Evolutionary conservation across 1,140 invertebrate species (phyloP).

Genomic region (Mycetomoellerius zeteki): DNA sequence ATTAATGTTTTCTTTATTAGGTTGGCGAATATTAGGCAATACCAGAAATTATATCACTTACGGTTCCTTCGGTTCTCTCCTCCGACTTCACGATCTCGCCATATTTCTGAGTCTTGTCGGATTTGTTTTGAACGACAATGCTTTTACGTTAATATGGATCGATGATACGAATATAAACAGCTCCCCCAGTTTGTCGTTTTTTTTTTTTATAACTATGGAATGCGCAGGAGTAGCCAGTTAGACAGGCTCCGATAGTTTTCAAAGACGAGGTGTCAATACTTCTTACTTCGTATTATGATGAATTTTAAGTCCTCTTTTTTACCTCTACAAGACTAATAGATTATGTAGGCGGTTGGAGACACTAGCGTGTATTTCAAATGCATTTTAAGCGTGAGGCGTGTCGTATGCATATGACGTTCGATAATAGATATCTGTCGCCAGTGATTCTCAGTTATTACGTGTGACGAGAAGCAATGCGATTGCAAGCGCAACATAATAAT

Average conservation of each 20-base stretch:
- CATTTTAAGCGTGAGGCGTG: constrained; percentile 45
- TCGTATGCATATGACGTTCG: constrained; percentile 45
- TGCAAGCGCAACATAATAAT: constrained; percentile 38
- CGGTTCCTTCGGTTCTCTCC: background rate
- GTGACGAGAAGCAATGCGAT: background rate
- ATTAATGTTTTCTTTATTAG: background rate
- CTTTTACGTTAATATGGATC: constrained; percentile 20
- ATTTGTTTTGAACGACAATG: constrained; percentile 31
- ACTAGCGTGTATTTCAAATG: constrained; percentile 32
- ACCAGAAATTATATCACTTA: background rate
- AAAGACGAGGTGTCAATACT: constrained; percentile 47
- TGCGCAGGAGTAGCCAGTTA: background rate
- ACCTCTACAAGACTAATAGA: background rate
- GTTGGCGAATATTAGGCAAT: background rate
- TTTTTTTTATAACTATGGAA: constrained; percentile 35
- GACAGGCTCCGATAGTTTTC: constrained; percentile 40
- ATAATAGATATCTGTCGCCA: constrained; percentile 64
- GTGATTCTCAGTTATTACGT: constrained; percentile 61
- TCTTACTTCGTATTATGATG: constrained; percentile 6
- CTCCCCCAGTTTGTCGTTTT: background rate
- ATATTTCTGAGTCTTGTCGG: background rate
- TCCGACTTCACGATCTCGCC: background rate
- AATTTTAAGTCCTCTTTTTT: constrained; percentile 24
- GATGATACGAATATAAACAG: constrained; percentile 51
- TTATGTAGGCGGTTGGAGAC: background rate